Base-by-base conservation (phyloP, 2,113 vertebrate species). In the Catharus bicknelli region DNA sequence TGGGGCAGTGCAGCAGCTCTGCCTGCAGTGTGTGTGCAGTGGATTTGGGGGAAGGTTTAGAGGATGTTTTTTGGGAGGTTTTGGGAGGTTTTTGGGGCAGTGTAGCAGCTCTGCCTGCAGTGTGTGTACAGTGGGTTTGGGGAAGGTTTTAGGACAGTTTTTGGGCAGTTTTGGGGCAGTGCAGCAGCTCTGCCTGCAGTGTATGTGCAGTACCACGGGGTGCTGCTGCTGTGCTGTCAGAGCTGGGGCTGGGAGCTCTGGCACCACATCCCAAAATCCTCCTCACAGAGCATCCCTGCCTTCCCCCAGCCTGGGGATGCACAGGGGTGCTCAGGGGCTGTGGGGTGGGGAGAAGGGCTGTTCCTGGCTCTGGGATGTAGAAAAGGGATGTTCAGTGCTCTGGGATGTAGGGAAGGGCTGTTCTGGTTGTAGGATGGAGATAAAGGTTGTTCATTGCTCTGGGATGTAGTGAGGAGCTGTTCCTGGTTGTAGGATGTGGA, bases 141-240 rank as follows among this genome's bases (percentile, higher is more conserved):
- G 45, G 45, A 34, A 47, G 20, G 45, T 47, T 47, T 47, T 11
- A 20, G 45, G 43, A 9, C 43, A 45, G 20, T 11, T 48, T 48
- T 48, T 21, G 45, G 45, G 45, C 10, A 47, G 25, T 6, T 2
- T 2, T 68, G 51, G 59, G 73, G 42, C 16, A 4, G 76, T 0
- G 63, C 16, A 26, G 76, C 75, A 40, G 68, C 53, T 4, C 23
- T 8, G 90, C 18, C 82, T 95, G 95, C 94, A 95, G 94, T 96
- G 94, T 38, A 70, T 50, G 70, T 7, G 32, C 58, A 5, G 93
- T 72, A 1, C 95, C 95, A 96, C 91, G 74, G 91, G 95, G 95
- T 91, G 94, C 94, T 96, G 95, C 95, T 96, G 95, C 93, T 76
- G 93, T 5, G 69, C 95, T 2, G 17, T 7, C 16, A 1, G 20